These are phyloP conservation scores for Acanthurus leucopareius DNA, from an alignment of 2,797 vertebrate species.

Conservation along the genomic window DNA sequence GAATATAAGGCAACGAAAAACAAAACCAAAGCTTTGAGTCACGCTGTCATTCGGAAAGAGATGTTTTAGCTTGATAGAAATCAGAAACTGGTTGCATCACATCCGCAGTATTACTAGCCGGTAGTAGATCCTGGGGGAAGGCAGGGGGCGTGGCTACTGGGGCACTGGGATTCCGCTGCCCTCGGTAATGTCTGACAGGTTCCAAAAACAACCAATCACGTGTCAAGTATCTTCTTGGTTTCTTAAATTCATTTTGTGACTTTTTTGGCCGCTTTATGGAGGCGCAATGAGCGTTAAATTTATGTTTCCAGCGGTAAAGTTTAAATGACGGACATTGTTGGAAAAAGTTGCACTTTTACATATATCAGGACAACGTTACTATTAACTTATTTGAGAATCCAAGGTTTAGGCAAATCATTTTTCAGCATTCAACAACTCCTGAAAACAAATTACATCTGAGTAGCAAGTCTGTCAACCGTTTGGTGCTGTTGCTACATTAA, in stretches of 20 bases:
- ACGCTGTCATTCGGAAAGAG: not conserved
- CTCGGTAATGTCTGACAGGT: conserved; percentile 4
- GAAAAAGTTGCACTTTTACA: not conserved
- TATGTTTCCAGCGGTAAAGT: too few species aligned
- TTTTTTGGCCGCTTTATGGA: not conserved
- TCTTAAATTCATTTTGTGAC: too few species aligned
- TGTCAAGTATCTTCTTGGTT: not conserved
- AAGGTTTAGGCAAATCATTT: too few species aligned
- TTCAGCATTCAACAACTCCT: too few species aligned
- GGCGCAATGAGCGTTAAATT: not conserved
- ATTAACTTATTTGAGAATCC: not conserved
- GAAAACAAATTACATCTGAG: too few species aligned
- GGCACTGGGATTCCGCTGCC: not conserved
- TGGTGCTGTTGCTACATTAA: not conserved
- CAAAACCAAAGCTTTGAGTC: too few species aligned
- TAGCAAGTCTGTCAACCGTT: too few species aligned
- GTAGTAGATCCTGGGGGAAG: conserved; percentile 21
- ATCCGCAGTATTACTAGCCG: conserved; percentile 14
- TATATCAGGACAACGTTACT: not conserved
- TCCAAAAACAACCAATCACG: not conserved
- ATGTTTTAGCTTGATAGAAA: too few species aligned
- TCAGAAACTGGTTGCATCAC: conserved; percentile 56
- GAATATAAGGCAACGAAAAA: too few species aligned
- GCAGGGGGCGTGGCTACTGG: conserved; percentile 5
- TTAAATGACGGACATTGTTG: not conserved